Evolutionary conservation across 2,888 invertebrate species (phyloP).

Genomic region (Melinaea menophilus): DNA sequence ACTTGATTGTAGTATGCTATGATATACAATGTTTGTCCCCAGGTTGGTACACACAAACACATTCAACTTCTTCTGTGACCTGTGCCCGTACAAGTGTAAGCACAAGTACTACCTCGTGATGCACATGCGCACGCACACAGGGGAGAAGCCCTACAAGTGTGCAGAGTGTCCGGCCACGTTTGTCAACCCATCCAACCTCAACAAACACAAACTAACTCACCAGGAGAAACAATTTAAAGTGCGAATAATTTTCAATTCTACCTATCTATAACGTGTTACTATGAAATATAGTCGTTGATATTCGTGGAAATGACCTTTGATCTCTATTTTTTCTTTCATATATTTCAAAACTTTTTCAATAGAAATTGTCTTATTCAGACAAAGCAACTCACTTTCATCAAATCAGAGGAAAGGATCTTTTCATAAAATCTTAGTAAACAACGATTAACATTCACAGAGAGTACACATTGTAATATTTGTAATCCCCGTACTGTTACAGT

Average conservation of each 20-base stretch:
- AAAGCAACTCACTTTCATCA: too few relatives aligned
- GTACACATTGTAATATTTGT: slow-evolving; percentile 3
- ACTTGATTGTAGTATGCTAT: neutral
- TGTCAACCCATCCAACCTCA: slow-evolving; percentile 81
- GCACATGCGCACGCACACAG: slow-evolving; percentile 77
- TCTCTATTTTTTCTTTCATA: too few relatives aligned
- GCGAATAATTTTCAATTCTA: slow-evolving; percentile 2
- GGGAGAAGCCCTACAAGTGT: slow-evolving; percentile 71
- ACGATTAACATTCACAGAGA: neutral
- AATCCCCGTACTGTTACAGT: slow-evolving; percentile 41
- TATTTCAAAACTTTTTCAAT: too few relatives aligned
- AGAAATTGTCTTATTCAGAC: too few relatives aligned
- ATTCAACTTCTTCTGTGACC: slow-evolving; percentile 73
- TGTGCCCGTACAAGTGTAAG: slow-evolving; percentile 72
- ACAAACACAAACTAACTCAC: slow-evolving; percentile 81
- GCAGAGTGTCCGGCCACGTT: slow-evolving; percentile 78
- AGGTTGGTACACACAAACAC: slow-evolving; percentile 72
- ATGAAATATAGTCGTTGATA: too few relatives aligned
- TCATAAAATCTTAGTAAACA: too few relatives aligned
- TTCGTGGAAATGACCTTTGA: too few relatives aligned
- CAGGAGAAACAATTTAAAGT: slow-evolving; percentile 73
- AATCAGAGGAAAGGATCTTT: too few relatives aligned
- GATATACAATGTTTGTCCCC: slow-evolving; percentile 17
- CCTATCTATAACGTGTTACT: slow-evolving; percentile 2
- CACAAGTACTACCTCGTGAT: slow-evolving; percentile 74